Base-by-base conservation (phyloP, 2,113 vertebrate species). In the Cyphomyrus discorhynchus region DNA sequence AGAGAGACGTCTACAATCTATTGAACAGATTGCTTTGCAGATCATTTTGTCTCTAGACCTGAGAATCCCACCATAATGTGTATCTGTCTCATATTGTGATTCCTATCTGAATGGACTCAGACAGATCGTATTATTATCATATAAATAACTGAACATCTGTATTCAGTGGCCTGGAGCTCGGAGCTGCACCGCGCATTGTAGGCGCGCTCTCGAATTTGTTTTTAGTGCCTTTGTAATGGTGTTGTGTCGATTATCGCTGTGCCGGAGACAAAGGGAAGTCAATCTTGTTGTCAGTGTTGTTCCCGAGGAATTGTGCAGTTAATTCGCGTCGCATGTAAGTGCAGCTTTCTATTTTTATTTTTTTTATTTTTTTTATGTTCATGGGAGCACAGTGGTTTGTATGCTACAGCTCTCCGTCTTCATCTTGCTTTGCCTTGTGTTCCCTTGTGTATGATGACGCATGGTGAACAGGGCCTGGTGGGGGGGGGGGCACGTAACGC, bases 121-220 rank as follows among this genome's bases (percentile, higher is more conserved):
- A 91, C 92, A 74, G 52, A 89, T 91, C 89, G 90, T 93, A 91
- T 92, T 92, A 96, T 96, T 95, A 96, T 95, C 93, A 94, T 94
- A 94, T 93, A 95, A 94, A 96, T 94, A 95, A 95, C 92, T 91
- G 92, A 95, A 92, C 93, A 92, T 95, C 94, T 92, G 91, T 93
- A 92, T 92, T 92, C 92, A 62, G 39, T 91, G 58, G 82, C 92
- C 5, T 70, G 53, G 92, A 93, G 89, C 91, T 92, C 62, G 58
- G 58, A 66, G 83, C 94, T 92, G 94, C 94, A 92, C 35, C 92
- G 86, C 92, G 91, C 89, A 92, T 94, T 93, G 91, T 91, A 88
- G 86, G 87, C 4, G 47, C 49, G 84, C 91, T 92, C 92, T 74
- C 35, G 27, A 84, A 86, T 74, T 56, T 90, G 86, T 90, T 35